phyloP scores from a whole-genome alignment of 30 jellyfish, hydroid and myxozoan genomes.

The Cassiopea xamachana region DNA sequence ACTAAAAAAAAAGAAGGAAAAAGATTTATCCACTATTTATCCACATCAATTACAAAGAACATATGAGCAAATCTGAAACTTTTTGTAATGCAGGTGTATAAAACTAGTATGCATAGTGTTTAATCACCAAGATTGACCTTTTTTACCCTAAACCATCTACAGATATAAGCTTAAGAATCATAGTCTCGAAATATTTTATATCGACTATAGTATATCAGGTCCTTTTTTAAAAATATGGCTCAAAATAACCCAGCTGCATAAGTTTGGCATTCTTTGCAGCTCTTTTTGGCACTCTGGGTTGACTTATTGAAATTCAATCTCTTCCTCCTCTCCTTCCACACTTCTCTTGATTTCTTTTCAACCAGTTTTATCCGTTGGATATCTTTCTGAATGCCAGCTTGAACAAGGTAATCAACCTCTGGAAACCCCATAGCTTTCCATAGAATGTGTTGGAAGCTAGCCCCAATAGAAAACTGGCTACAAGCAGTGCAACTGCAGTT shows the following conservation, averaged over 20 bases:
- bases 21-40: neutral
- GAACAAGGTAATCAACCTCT: neutral
- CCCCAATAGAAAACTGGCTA: neutral
- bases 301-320: neutral
- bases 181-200: no score
- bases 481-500: constrained; percentile 1
- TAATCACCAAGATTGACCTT: neutral
- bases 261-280: neutral
- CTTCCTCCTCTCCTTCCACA: neutral
- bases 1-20: neutral
- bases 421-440: neutral
- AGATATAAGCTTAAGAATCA: neutral
- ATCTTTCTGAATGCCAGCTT: neutral
- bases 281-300: neutral
- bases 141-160: neutral
- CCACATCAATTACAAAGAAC: neutral
- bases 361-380: neutral
- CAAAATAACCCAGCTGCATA: constrained; percentile 2
- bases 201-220: neutral
- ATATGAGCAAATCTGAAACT: neutral
- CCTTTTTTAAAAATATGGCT: neutral
- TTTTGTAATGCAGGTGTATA: neutral
- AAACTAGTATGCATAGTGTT: neutral
- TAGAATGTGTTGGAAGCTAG: neutral
- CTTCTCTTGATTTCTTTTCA: neutral